Base-by-base conservation (phyloP, 2,113 vertebrate species). In the Notarius lentiginosus region DNA sequence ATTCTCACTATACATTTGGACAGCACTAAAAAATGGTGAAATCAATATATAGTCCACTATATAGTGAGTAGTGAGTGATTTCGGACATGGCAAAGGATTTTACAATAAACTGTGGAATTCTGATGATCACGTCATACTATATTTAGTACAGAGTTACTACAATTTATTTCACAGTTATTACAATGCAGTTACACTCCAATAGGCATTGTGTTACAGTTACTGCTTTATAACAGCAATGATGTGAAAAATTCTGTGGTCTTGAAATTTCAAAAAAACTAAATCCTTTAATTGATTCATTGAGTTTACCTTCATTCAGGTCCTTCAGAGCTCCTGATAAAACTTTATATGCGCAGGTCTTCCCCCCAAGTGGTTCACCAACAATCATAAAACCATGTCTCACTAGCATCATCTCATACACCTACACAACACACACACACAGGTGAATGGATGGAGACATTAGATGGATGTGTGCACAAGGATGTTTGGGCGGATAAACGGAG, bases 361-460 rank as follows among this genome's bases (percentile, higher is more conserved):
- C 97, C 4, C 96, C 96, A 88, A 98, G 90, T 3, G 97, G 93
- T 9, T 96, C 96, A 86, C 98, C 97, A 3, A 99, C 96, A 82
- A 98, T 97, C 98, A 98, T 99, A 85, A 96, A 99, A 14, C 98
- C 97, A 0, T 98, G 97, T 20, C 97, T 96, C 5, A 99, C 97
- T 92, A 97, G 89, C 97, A 99, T 97, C 97, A 98, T 99, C 90
- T 99, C 97, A 0, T 99, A 99, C 85, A 98, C 95, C 98, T 99
- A 92, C 90, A 49, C 34, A 88, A 87, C 83, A 85, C 86, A 73
- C 68, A 83, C 79, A 66, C 65, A 14, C 65, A 14, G 1, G 1
- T 24, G 20, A 24, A 24, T 10, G 8, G 2, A 63, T 9, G 60
- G 7, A 63, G 2, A 63, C 60, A 24, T 8, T 22, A 63, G 22